Conservation (phyloP, 2,797 vertebrate species). For the Notolabrus celidotus region DNA sequence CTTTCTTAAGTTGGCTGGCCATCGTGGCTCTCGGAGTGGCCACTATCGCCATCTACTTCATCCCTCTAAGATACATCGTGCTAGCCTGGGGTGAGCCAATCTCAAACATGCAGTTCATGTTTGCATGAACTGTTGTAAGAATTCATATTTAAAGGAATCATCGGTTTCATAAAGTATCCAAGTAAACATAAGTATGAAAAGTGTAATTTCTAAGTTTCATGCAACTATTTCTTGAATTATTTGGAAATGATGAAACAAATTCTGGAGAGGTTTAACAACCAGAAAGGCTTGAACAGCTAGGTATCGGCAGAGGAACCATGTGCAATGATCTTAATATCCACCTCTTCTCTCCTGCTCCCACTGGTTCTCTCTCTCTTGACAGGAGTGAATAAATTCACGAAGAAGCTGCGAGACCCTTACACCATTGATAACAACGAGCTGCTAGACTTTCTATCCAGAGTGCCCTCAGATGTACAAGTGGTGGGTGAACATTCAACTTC, state of each 20-base stretch:
- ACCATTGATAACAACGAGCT: conserved; percentile 98
- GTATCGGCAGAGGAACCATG: background rate
- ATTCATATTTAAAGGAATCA: background rate
- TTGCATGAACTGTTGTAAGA: background rate
- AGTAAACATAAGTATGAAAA: background rate
- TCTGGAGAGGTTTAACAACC: background rate
- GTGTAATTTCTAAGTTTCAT: background rate
- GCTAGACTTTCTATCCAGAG: conserved; percentile 97
- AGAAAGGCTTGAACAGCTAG: background rate
- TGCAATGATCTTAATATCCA: background rate
- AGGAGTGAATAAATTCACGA: conserved; percentile 99
- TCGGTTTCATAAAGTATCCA: background rate
- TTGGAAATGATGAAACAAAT: background rate
- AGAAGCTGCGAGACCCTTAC: conserved; percentile 96
- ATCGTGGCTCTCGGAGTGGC: conserved; percentile 90
- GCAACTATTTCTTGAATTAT: background rate
- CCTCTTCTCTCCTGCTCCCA: background rate
- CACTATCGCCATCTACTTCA: conserved; percentile 93
- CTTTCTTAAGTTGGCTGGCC: conserved; percentile 97
- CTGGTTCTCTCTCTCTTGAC: conserved; percentile 39
- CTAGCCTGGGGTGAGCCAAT: conserved; percentile 95
- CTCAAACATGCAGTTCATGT: background rate
- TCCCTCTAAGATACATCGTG: conserved; percentile 96
- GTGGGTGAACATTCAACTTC: conserved; percentile 84
- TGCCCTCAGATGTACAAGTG: conserved; percentile 98